Evolutionary conservation across 1,140 invertebrate genomes (phyloP).

Genomic region (Halyomorpha halys): DNA sequence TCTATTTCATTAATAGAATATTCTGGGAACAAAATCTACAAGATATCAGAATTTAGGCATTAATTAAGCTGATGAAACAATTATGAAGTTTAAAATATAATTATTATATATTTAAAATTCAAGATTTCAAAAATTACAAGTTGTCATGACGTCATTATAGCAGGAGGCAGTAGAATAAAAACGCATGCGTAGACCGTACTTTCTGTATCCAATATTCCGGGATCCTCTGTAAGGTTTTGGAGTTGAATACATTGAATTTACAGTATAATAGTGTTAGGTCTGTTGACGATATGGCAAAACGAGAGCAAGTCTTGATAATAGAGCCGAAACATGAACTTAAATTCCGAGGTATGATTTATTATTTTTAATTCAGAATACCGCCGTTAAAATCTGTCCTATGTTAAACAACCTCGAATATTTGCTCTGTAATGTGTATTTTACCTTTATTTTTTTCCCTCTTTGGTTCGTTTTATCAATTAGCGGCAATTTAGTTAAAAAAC

Average conservation of each 20-base stretch:
- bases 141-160: conserved; percentile 9
- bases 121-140: background rate
- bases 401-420: no score
- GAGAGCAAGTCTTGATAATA: conserved; percentile 57
- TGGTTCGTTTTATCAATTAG: no score
- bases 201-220: conserved; percentile 19
- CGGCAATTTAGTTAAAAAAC: no score
- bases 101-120: background rate
- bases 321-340: conserved; percentile 59
- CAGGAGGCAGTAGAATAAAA: conserved; percentile 4
- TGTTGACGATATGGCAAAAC: conserved; percentile 37
- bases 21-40: no score
- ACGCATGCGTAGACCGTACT: conserved; percentile 18
- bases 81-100: no score
- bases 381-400: background rate
- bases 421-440: no score
- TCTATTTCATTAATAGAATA: no score
- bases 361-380: conserved; percentile 23
- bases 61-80: no score
- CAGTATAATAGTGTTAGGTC: background rate
- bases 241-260: background rate
- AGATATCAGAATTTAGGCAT: no score
- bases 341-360: conserved; percentile 50
- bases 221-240: conserved; percentile 12
- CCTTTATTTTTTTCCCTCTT: no score